Evolutionary conservation across 2,888 invertebrate genomes (phyloP), one percentile per base, ranked within the genome.

Genomic region (Leucoma salicis): DNA sequence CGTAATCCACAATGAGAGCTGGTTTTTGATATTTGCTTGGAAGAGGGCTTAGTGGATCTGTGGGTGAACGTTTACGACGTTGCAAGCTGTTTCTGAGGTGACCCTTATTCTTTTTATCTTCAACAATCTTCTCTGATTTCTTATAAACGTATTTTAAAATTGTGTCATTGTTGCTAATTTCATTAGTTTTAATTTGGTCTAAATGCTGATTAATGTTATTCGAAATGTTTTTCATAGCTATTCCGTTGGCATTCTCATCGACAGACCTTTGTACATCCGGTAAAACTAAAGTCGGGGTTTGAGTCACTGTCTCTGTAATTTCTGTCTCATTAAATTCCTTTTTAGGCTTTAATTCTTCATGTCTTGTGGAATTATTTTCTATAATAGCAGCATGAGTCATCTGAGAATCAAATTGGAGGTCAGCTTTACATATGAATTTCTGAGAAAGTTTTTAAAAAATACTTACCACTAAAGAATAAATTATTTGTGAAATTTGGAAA

Each of bases 141-240:
- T 82, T 82, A 40, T 77, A 75, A 14, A 83, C 71, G 46, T 85
- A 85, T 62, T 85, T 82, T 25, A 79, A 46, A 14, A 82, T 53
- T 12, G 70, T 71, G 44, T 79, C 71, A 31, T 50, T 65, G 25
- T 67, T 59, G 4, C 41, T 53, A 15, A 53, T 40, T 46, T 62
- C 46, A 31, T 66, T 67, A 18, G 29, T 40, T 35, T 48, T 34
- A 7, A 49, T 52, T 15, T 42, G 31, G 29, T 43, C 63, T 31
- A 4, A 7, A 12, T 21, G 6, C 13, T 28, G 33, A 6, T 39
- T 44, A 15, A 4, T 2, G 8, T 6, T 6, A 11, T 27, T 8
- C 8, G 4, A 25, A 3, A n/a, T 36, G 2, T n/a, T 21, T 5
- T 29, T 21, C 10, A 15, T 36, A 4, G 11, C 27, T 27, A 40